A percentile compares a stretch with the other conserved stretches of the same genome.
Conservation (phyloP, 2,888 invertebrate species). For the Carabus problematicus region DNA sequence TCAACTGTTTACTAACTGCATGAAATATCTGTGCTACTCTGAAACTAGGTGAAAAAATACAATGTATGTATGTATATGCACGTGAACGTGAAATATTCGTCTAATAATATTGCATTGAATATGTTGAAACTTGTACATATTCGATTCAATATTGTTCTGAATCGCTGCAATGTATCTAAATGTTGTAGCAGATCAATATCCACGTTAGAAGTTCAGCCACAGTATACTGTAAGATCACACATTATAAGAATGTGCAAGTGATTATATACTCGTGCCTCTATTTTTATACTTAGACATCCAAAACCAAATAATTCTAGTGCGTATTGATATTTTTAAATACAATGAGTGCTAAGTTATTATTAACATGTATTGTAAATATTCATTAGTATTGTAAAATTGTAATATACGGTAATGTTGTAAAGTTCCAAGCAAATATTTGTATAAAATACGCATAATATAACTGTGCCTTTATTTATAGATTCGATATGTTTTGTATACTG, state of each 20-base stretch:
- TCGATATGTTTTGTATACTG: constrained; percentile 39
- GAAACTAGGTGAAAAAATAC: no score
- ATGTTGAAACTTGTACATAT: no score
- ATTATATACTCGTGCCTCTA: constrained; percentile 33
- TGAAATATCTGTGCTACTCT: no score
- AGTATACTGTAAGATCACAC: no score
- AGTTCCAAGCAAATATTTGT: constrained; percentile 31
- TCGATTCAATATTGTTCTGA: no score
- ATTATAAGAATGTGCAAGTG: constrained; percentile 20
- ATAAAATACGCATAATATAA: constrained; percentile 31
- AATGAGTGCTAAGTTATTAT: constrained; percentile 33
- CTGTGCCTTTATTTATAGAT: constrained; percentile 40
- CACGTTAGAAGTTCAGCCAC: no score
- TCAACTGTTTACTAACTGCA: no score
- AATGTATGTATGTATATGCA: no score
- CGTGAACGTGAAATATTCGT: no score
- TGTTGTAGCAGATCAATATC: no score
- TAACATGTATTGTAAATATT: constrained; percentile 26
- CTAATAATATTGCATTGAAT: no score
- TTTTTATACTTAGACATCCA: constrained; percentile 34
- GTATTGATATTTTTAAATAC: constrained; percentile 29
- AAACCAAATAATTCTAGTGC: constrained; percentile 27
- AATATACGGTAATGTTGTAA: constrained; percentile 25
- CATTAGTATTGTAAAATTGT: constrained; percentile 28
- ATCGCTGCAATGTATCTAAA: no score